These are phyloP conservation scores for Thelaira solivaga DNA, from an alignment of 2,888 invertebrate genomes.

Conservation along the genomic window DNA sequence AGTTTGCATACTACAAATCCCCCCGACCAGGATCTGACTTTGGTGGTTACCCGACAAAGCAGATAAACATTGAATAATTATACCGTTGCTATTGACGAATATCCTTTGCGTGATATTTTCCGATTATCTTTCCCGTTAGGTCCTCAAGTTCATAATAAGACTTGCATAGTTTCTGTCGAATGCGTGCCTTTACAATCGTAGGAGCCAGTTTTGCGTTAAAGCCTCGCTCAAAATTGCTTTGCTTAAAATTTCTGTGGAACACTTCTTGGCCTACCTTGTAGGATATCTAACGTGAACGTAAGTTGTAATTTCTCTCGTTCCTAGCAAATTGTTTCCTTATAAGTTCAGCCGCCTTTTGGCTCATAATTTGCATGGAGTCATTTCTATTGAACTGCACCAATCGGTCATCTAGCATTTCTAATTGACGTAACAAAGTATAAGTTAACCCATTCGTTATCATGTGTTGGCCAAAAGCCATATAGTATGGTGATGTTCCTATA, in stretches of 20 bases:
- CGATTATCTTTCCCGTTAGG: neutral
- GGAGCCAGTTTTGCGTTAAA: constrained; percentile 12
- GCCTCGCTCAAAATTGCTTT: constrained; percentile 1
- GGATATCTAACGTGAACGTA: neutral
- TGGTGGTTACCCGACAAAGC: too few species aligned
- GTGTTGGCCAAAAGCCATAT: constrained; percentile 13
- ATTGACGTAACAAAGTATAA: neutral
- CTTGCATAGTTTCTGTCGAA: neutral
- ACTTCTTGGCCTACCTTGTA: constrained; percentile 3
- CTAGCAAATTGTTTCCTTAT: neutral
- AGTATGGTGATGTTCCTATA: constrained; percentile 41
- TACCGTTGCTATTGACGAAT: neutral
- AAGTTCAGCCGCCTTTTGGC: neutral
- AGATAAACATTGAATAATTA: too few species aligned
- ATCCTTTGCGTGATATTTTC: constrained; percentile 13
- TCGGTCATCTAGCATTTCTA: neutral
- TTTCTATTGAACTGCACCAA: neutral
- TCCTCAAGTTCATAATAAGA: constrained; percentile 13
- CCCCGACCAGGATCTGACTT: too few species aligned
- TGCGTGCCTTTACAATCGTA: neutral
- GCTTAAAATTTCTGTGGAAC: too few species aligned
- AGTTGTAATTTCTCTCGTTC: constrained; percentile 5
- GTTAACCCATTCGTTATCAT: constrained; percentile 11
- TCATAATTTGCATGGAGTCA: neutral
- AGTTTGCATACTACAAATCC: too few species aligned